Base-by-base conservation (phyloP, 2,888 invertebrate genomes). In the Rhamphomyia laevipes region DNA sequence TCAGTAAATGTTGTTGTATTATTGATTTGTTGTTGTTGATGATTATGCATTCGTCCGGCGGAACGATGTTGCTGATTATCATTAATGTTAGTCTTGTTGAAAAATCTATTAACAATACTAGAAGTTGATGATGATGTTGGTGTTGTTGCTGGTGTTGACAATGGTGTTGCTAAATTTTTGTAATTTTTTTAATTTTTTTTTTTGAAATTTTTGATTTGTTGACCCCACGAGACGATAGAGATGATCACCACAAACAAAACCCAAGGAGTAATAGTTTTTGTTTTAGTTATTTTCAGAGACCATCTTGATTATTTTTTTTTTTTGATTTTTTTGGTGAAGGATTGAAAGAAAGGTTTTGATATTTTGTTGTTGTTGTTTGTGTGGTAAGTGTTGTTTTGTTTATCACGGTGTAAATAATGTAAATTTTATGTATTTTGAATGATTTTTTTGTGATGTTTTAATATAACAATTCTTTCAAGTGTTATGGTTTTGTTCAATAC, bases 131-230 rank as follows among this genome's bases (percentile, higher is more conserved):
- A n/a, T 52, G 53, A 18, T 53, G 52, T 43, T 58, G 67, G 68
- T 40, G 67, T 65, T 53, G 66, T 64, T 47, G 67, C 66, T 51
- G 67, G 67, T 52, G 66, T 66, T 50, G 68, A 67, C 45, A 68
- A 59, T 52, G 67, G 67, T 54, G 67, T 67, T 51, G 67, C 67
- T 67, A 61, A 57, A 46, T 43, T 45, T 35, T 45, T n/a, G n/a
- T n/a, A n/a, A n/a, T n/a, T n/a, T n/a, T n/a, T n/a, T n/a, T n/a
- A n/a, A n/a, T n/a, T n/a, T n/a, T 37, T 37, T 37, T 18, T n/a
- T 21, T 45, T 37, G 23, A 37, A 31, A 45, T 16, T 45, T 33
- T 18, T 21, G 21, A 15, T 18, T 37, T 45, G 17, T 23, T 23
- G 27, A 21, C 17, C 17, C 21, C 21, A 21, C 4, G 23, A 7